Percentiles rank a stretch among this genome's conserved stretches.
These are phyloP conservation scores for Seriola dumerili DNA, from an alignment of 2,113 vertebrate genomes.

Conservation along the genomic window DNA sequence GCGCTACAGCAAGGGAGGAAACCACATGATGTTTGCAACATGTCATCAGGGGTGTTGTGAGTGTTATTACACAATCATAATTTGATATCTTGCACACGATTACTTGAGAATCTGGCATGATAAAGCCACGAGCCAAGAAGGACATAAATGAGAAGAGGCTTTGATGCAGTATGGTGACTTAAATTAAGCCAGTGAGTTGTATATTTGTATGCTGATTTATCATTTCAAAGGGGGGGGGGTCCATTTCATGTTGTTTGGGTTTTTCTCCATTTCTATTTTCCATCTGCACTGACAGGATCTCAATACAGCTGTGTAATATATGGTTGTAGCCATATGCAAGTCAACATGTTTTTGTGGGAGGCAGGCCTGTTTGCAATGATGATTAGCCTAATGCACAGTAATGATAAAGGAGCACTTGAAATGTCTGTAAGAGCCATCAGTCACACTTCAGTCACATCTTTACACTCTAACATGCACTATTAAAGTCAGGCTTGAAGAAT, in stretches of 20 bases:
- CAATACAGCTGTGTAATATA: neutral
- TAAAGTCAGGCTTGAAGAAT: slow-evolving; percentile 17
- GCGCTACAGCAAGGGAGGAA: slow-evolving; percentile 50
- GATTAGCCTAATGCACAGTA: neutral
- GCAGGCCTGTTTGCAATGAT: neutral
- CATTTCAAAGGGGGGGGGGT: neutral
- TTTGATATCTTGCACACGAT: slow-evolving; percentile 64
- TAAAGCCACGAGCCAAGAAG: neutral
- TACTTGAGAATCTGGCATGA: slow-evolving; percentile 42
- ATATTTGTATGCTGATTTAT: neutral
- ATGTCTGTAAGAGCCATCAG: neutral
- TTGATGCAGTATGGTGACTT: neutral
- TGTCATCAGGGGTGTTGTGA: slow-evolving; percentile 54
- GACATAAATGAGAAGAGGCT: neutral
- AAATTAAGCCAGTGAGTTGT: neutral
- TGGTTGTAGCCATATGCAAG: neutral
- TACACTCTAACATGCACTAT: neutral
- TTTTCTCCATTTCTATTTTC: neutral
- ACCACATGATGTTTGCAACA: slow-evolving; percentile 58
- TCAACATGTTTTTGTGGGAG: neutral
- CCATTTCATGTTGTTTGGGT: neutral
- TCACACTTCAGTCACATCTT: neutral
- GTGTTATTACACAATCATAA: slow-evolving; percentile 69
- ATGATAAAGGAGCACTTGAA: neutral
- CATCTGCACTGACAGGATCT: neutral